A percentile compares a stretch with the other conserved stretches of the same genome.
These are phyloP conservation scores for Petaurus breviceps DNA, from an alignment of 2,113 vertebrate species.

Conservation along the genomic window DNA sequence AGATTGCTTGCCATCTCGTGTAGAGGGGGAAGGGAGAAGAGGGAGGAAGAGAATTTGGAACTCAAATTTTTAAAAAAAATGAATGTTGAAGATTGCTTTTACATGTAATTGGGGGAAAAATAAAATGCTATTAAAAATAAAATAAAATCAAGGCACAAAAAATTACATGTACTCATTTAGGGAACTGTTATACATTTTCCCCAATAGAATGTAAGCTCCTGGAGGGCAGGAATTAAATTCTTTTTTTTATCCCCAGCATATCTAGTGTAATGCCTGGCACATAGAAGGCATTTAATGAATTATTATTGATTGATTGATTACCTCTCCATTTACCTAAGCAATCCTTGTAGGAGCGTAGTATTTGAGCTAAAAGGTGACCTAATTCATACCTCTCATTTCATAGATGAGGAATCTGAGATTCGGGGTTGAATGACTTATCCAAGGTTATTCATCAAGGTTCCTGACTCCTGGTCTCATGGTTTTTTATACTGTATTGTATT, in stretches of 20 bases:
- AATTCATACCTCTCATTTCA: neutral
- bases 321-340: neutral
- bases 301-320: neutral
- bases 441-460: neutral
- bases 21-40: too few relatives aligned
- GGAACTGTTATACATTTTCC: too few relatives aligned
- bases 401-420: neutral
- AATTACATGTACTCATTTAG: too few relatives aligned
- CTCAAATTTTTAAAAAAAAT: too few relatives aligned
- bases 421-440: neutral
- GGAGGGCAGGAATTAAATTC: neutral
- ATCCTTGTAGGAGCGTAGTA: neutral
- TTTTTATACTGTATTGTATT: neutral
- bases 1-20: too few relatives aligned
- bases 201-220: neutral
- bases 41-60: too few relatives aligned
- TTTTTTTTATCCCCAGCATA: neutral
- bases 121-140: too few relatives aligned
- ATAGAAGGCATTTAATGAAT: neutral
- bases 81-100: too few relatives aligned
- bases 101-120: too few relatives aligned
- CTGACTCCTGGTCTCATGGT: neutral
- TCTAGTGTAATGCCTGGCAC: neutral
- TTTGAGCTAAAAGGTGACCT: neutral
- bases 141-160: too few relatives aligned